These are phyloP conservation scores for Dryobates pubescens DNA, from an alignment of 2,797 vertebrate species.

Conservation along the genomic window DNA sequence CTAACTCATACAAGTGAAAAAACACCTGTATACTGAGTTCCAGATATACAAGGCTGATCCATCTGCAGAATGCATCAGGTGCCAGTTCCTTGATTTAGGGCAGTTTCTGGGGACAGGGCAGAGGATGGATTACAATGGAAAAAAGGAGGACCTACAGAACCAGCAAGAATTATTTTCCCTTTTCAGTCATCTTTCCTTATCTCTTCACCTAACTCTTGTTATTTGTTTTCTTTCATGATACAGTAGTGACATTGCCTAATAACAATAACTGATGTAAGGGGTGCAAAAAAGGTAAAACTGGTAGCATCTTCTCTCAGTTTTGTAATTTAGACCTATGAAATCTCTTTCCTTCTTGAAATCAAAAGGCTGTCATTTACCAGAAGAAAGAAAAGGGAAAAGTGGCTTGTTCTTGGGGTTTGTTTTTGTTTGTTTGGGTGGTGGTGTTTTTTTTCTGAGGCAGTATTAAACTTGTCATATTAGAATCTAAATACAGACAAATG, in stretches of 20 bases:
- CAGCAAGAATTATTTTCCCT: slow-evolving; percentile 2
- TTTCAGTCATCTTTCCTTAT: neutral
- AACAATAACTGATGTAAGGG: neutral
- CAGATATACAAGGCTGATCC: neutral
- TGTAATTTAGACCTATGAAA: neutral
- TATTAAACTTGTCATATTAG: slow-evolving; percentile 8
- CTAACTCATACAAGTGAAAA: slow-evolving; percentile 28
- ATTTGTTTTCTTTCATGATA: neutral
- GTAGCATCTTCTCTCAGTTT: neutral
- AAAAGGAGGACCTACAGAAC: neutral
- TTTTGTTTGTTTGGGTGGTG: too few species aligned
- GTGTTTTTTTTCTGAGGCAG: neutral
- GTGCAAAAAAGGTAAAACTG: neutral
- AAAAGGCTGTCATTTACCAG: neutral
- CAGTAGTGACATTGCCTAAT: neutral
- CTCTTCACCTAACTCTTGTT: neutral
- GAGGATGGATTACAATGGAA: neutral
- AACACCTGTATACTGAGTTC: slow-evolving; percentile 18
- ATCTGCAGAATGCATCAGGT: slow-evolving; percentile 67
- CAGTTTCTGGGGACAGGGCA: neutral
- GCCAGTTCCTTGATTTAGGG: slow-evolving; percentile 41
- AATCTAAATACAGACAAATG: slow-evolving; percentile 18
- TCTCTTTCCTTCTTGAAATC: neutral
- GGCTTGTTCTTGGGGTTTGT: too few species aligned
- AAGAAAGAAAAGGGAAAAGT: neutral